phyloP scores from a whole-genome alignment of 35 echinoderm and acorn worm species.

The Ophioderma brevispina region DNA sequence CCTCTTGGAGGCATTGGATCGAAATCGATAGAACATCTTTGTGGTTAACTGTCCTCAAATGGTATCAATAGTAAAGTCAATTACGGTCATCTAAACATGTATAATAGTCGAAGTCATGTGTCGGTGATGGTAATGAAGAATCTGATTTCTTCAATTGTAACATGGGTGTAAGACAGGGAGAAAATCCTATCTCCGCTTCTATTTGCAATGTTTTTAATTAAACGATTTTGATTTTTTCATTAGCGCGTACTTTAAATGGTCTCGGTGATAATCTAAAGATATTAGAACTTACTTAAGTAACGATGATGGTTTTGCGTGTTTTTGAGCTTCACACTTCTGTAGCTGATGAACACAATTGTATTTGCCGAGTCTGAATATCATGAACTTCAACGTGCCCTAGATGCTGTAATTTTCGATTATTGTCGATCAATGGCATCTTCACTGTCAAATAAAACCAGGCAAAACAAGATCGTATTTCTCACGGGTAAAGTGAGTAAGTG shows the following conservation, averaged over 20 bases:
- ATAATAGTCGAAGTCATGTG: slow-evolving; percentile 65
- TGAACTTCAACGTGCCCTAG: slow-evolving; percentile 7
- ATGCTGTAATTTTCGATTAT: slow-evolving; percentile 1
- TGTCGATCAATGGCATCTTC: slow-evolving; percentile 37
- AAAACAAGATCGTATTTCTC: no score
- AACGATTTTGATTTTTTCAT: slow-evolving; percentile 68
- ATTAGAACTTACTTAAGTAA: slow-evolving; percentile 19
- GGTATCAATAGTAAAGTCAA: slow-evolving; percentile 61
- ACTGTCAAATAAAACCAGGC: slow-evolving; percentile 13
- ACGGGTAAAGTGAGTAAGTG: not conserved
- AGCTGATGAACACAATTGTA: slow-evolving; percentile 24
- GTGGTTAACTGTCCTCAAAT: slow-evolving; percentile 38
- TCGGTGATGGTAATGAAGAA: slow-evolving; percentile 10
- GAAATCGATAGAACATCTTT: slow-evolving; percentile 46
- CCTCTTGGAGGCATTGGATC: slow-evolving; percentile 62
- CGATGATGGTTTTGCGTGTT: slow-evolving; percentile 36
- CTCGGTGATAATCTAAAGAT: not conserved
- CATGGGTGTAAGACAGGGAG: slow-evolving; percentile 64
- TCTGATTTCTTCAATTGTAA: slow-evolving; percentile 61
- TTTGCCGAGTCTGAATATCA: not conserved
- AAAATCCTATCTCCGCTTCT: slow-evolving; percentile 60
- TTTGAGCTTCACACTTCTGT: slow-evolving; percentile 23
- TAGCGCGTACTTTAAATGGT: slow-evolving; percentile 31
- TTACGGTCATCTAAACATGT: slow-evolving; percentile 67
- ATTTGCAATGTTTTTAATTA: slow-evolving; percentile 59